phyloP scores from a whole-genome alignment of 1,140 invertebrate species.

The Rhagoletis zephyria region DNA sequence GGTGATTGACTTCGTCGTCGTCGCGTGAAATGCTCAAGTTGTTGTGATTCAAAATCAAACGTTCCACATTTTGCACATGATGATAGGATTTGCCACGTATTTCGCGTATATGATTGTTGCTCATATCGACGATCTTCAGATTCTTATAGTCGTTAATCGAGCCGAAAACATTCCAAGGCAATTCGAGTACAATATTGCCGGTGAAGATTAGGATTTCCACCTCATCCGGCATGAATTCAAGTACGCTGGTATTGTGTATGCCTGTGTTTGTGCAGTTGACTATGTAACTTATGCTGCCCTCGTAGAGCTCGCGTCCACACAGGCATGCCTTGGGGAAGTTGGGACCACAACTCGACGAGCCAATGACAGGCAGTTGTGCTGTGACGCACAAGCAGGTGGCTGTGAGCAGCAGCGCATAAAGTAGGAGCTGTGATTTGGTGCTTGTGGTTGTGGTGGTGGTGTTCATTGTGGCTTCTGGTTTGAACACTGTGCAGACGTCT shows the following conservation, averaged over 20 bases:
- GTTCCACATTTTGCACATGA: slow-evolving; percentile 81
- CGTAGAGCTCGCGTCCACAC: slow-evolving; percentile 76
- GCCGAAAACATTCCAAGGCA: slow-evolving; percentile 85
- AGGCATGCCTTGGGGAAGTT: slow-evolving; percentile 75
- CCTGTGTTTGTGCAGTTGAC: slow-evolving; percentile 83
- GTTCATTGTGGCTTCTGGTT: not conserved
- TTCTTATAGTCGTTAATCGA: slow-evolving; percentile 76
- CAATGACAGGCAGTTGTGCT: not conserved
- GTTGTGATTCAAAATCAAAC: slow-evolving; percentile 85
- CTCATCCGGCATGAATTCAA: slow-evolving; percentile 79
- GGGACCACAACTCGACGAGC: slow-evolving; percentile 72
- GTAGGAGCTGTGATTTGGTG: slow-evolving; percentile 15
- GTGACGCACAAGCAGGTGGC: not conserved
- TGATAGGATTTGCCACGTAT: slow-evolving; percentile 86
- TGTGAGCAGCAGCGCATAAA: not conserved
- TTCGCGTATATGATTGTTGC: slow-evolving; percentile 82
- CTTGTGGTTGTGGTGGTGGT: not conserved
- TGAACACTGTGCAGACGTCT: not conserved
- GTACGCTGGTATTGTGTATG: slow-evolving; percentile 77
- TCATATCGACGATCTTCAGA: slow-evolving; percentile 83
- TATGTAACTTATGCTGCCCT: slow-evolving; percentile 76
- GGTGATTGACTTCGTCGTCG: slow-evolving; percentile 76
- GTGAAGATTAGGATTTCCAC: slow-evolving; percentile 84
- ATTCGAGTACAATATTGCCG: slow-evolving; percentile 79
- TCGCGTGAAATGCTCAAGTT: slow-evolving; percentile 78